A percentile compares a stretch with the other conserved stretches of the same genome.
phyloP scores from a whole-genome alignment of 35 echinoderm and acorn worm species.

The Apostichopus japonicus region DNA sequence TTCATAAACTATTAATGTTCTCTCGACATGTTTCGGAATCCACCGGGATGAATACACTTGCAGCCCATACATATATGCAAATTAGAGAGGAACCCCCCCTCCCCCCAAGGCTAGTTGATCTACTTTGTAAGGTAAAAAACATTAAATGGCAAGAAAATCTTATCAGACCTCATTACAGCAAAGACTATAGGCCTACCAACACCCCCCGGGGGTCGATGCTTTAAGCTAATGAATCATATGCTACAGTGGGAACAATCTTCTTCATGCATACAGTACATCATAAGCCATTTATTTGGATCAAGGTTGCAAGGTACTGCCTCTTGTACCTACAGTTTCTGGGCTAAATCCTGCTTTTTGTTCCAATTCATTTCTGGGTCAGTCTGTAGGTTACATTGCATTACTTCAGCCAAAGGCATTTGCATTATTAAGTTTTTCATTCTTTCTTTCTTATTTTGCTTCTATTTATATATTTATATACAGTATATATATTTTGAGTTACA shows the following conservation, averaged over 20 bases:
- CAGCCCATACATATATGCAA: too few species aligned
- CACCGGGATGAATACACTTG: neutral
- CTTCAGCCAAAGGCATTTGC: neutral
- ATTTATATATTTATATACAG: too few species aligned
- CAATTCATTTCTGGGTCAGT: neutral
- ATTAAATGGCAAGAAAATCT: neutral
- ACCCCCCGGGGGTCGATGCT: neutral
- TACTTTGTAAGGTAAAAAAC: neutral
- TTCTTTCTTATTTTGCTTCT: too few species aligned
- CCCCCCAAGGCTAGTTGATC: neutral
- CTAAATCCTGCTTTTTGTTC: neutral
- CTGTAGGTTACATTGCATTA: neutral
- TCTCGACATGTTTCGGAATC: neutral
- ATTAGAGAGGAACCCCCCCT: too few species aligned
- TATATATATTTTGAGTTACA: too few species aligned
- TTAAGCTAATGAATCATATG: neutral
- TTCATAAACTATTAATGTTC: neutral
- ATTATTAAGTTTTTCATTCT: neutral
- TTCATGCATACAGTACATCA: neutral
- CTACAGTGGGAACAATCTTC: neutral
- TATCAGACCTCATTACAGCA: neutral
- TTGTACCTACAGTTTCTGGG: neutral
- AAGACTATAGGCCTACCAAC: neutral
- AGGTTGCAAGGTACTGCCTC: neutral
- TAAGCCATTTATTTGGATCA: conserved; percentile 1